These are phyloP conservation scores for Yponomeuta sedellus DNA, from an alignment of 2,888 invertebrate species.

Conservation along the genomic window DNA sequence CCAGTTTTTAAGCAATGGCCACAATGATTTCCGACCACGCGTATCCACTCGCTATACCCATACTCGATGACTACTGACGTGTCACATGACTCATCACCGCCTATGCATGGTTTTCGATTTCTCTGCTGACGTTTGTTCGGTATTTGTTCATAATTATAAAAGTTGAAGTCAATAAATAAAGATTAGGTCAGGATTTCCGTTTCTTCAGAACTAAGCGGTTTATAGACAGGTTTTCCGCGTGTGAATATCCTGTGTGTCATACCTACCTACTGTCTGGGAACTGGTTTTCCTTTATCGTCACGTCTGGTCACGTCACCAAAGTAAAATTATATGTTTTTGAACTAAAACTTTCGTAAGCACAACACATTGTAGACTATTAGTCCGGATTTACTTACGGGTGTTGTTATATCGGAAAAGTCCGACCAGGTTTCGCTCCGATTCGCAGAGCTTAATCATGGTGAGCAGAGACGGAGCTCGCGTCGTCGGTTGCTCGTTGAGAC, in stretches of 20 bases:
- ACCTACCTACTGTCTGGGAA: neutral
- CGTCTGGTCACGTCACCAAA: neutral
- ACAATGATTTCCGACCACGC: slow-evolving; percentile 32
- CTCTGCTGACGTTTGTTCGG: neutral
- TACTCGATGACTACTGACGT: slow-evolving; percentile 20
- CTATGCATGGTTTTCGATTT: slow-evolving; percentile 14
- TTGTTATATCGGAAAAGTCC: too few relatives aligned
- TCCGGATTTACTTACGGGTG: too few relatives aligned
- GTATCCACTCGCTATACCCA: slow-evolving; percentile 19
- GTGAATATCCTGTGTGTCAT: neutral
- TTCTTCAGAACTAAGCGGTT: neutral
- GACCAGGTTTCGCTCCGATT: too few relatives aligned
- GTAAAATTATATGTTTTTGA: neutral
- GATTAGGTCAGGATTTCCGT: slow-evolving; percentile 2
- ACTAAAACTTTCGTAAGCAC: too few relatives aligned
- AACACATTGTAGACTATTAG: too few relatives aligned
- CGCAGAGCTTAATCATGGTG: too few relatives aligned
- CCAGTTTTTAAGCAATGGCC: slow-evolving; percentile 14
- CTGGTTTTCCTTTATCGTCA: neutral
- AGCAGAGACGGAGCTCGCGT: too few relatives aligned
- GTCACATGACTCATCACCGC: slow-evolving; percentile 23
- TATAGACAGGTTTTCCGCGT: neutral
- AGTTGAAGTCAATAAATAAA: neutral
- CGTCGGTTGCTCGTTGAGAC: too few relatives aligned
- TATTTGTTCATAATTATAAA: neutral